Evolutionary conservation across 2,888 invertebrate species (phyloP), one percentile per base, ranked within the genome.

Genomic region (Parnassius smintheus): DNA sequence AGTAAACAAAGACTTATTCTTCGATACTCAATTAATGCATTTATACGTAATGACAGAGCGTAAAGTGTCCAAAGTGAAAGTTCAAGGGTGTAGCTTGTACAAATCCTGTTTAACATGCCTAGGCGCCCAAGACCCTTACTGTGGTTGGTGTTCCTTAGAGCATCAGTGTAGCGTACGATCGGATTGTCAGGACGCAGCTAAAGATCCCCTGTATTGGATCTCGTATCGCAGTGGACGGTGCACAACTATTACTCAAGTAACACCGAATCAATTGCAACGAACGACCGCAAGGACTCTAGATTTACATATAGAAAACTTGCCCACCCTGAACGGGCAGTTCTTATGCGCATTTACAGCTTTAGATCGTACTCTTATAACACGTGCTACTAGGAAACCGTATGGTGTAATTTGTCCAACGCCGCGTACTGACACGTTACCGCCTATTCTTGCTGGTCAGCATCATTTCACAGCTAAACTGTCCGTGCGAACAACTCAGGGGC

Each of bases 401-500:
- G 98, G 98, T 55, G 97, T 99, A 48, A 97, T 96, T 86, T 99
- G 99, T 91, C 97, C 98, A 62, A 99, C 99, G 61, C 99, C 99
- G 41, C 94, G 97, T 66, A 98, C 98, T 64, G 98, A 98, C 91
- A 94, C 96, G 71, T 92, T 99, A 68, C 99, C 99, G 56, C 95
- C 97, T 64, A 98, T 99, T 73, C 98, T 98, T 62, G 95, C 95
- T 66, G 97, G 97, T 66, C 96, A 97, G 91, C 98, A 99, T 93
- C 98, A 98, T 84, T 98, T 99, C 78, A 97, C 97, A 53, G 98
- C 98, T 59, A 97, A 97, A 81, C 89, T 99, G 66, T 98, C 98
- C 25, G 97, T 99, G 65, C 94, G 98, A 73, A 98, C 98, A 91
- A 95, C 96, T 71, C 95, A 95, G 78, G 98, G 96, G 56, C 98